Evolutionary conservation across 2,797 vertebrate species (phyloP).

Genomic region (Microctenopoma stevenorrisi): DNA sequence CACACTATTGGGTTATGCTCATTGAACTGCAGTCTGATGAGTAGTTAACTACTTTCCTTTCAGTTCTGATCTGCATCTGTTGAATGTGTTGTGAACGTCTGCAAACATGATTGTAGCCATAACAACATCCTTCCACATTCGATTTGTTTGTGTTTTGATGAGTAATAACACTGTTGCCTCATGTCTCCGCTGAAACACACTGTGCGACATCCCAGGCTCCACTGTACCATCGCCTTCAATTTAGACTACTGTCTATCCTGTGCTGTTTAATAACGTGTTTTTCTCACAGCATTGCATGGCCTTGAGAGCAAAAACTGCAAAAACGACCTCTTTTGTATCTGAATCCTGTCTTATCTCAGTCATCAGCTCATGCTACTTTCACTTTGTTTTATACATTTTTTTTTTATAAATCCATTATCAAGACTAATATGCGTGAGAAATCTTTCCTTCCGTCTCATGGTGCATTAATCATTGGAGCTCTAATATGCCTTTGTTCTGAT

Average conservation of each 20-base stretch:
- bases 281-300: constrained; percentile 4
- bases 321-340: constrained; percentile 41
- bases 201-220: constrained; percentile 26
- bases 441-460: constrained; percentile 49
- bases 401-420: constrained; percentile 68
- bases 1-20: constrained; percentile 56
- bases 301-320: constrained; percentile 37
- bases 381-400: constrained; percentile 18
- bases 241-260: constrained; percentile 27
- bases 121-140: constrained; percentile 46
- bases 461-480: constrained; percentile 73
- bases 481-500: constrained; percentile 72
- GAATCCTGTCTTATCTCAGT: constrained; percentile 45
- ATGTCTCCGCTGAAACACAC: constrained; percentile 24
- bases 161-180: constrained; percentile 26
- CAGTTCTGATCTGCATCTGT: constrained; percentile 48
- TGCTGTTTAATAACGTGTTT: constrained; percentile 34
- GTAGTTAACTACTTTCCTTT: constrained; percentile 59
- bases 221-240: constrained; percentile 33
- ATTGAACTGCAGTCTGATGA: constrained; percentile 59
- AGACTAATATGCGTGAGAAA: constrained; percentile 69
- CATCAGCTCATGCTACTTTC: constrained; percentile 40
- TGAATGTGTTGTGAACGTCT: constrained; percentile 25
- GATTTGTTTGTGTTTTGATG: constrained; percentile 46
- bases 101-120: constrained; percentile 40